A percentile compares a stretch with the other conserved stretches of the same genome.
These are phyloP conservation scores for Karalla daura DNA, from an alignment of 2,797 vertebrate genomes.

Conservation along the genomic window DNA sequence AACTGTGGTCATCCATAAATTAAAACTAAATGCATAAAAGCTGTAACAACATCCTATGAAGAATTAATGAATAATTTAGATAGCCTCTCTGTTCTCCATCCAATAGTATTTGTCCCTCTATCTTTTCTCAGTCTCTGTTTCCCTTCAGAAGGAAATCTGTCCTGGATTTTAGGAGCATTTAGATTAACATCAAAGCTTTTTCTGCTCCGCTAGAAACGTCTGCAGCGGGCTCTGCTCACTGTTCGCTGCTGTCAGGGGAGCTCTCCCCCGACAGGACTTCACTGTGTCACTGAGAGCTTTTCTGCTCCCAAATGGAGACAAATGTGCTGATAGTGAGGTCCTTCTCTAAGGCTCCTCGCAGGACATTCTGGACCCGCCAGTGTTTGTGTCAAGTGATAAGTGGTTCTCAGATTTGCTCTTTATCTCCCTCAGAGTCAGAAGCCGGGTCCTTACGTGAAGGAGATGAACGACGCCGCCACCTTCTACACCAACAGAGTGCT, in stretches of 20 bases:
- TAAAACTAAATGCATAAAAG: conserved; percentile 4
- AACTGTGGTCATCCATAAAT: too few species aligned
- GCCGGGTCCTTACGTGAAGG: conserved; percentile 97
- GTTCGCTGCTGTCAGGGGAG: conserved; percentile 24
- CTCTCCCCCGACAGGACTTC: background rate
- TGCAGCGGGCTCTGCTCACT: conserved; percentile 36
- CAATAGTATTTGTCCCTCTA: background rate
- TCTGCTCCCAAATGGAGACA: conserved; percentile 25
- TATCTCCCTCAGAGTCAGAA: conserved; percentile 87
- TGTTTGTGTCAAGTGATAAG: background rate
- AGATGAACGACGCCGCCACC: conserved; percentile 98
- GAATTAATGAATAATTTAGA: conserved; percentile 3
- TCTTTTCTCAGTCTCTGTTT: conserved; percentile 33
- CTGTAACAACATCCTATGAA: background rate
- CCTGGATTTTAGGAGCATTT: conserved; percentile 22
- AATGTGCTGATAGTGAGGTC: background rate
- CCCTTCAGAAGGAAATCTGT: conserved; percentile 16
- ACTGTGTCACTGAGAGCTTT: background rate
- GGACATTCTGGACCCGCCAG: background rate
- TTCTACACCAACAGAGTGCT: conserved; percentile 99
- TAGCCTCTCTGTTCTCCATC: background rate
- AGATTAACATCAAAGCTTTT: conserved; percentile 45
- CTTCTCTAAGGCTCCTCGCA: background rate
- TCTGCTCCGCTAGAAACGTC: conserved; percentile 25
- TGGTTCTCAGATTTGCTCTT: background rate